Base-by-base conservation (phyloP, 2,113 vertebrate species). In the Colaptes auratus region DNA sequence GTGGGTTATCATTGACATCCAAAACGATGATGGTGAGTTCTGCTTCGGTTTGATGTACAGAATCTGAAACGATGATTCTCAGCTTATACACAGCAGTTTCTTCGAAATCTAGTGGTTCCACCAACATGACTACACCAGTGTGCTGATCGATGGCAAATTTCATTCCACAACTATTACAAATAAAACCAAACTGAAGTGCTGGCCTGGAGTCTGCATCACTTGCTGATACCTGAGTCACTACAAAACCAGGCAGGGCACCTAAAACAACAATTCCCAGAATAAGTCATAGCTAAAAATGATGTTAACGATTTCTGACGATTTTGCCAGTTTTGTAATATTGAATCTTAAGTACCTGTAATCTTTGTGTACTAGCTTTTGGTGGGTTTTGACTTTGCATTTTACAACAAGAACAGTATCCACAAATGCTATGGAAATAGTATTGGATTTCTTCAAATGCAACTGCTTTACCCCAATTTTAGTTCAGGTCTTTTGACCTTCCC, bases 1-100 rank as follows among this genome's bases (percentile, higher is more conserved):
- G 99, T 52, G 98, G 96, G 9, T 99, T 99, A 96, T 99, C 99
- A 73, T 99, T 99, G 93, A 98, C 36, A 30, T 99, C 99, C 83
- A 98, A 79, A 82, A 99, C 97, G 63, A 82, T 91, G 92, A 99
- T 85, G 14, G 50, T 52, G 60, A 99, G 95, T 30, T 96, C 93
- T 53, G 98, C 98, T 58, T 98, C 97, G 73, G 98, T 98, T 86
- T 97, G 97, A 96, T 99, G 98, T 55, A 98, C 65, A 11, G 97
- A 98, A 94, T 99, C 99, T 8, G 98, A 99, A 35, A 98, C 97
- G 21, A 86, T 75, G 39, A 99, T 90, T 39, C 36, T 93, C 78
- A 99, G 90, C 3, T 92, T 84, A 92, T 98, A 96, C 33, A 98
- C 94, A 12, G 94, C 28, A 92, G 91, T 87, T 90, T 98, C 97